Evolutionary conservation across 2,888 invertebrate species (phyloP), one percentile per base, ranked within the genome.

Genomic region (Pristionchus japonicus): DNA sequence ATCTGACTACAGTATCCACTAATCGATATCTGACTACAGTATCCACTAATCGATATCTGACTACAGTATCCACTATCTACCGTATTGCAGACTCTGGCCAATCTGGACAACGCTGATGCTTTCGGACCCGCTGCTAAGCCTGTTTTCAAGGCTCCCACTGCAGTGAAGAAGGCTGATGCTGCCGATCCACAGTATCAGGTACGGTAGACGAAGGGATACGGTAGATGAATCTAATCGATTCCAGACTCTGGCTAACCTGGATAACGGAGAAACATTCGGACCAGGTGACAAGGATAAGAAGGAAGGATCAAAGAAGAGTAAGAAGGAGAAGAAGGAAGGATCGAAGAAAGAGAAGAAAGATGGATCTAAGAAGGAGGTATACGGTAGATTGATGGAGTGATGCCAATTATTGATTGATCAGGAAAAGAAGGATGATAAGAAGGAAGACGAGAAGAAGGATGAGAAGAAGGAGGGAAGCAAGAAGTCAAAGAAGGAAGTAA

Each of bases 401-500:
- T 27, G 7, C 6, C 13, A 37, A 20, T 70, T 0, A 37, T 70
- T 17, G 11, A 40, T 17, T 70, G 43, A 9, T 70, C 37, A 70
- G 70, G 70, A 17, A 20, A 70, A 70, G 70, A 70, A 70, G 37
- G 70, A 70, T 17, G 61, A 64, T 4, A 64, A 64, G 61, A 64
- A 64, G 27, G 61, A 64, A 23, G 61, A 23, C 2, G 67, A 70
- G 9, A 70, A 70, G 67, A 70, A 70, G 17, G 67, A 70, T 7
- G 70, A 70, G 15, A 70, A 70, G 70, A 70, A 70, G 23, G 70
- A 70, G 31, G 64, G 64, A 9, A 67, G 64, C 15, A 67, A 67
- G 31, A 70, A 70, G 31, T 70, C 70, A 9, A 70, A 70, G 70
- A 70, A 70, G 92, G 91, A n/a, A 91, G 91, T 70, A 90, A 91